Percentiles rank a stretch among this genome's conserved stretches.
phyloP scores from a whole-genome alignment of 2,113 vertebrate species.

The Heterotis niloticus region DNA sequence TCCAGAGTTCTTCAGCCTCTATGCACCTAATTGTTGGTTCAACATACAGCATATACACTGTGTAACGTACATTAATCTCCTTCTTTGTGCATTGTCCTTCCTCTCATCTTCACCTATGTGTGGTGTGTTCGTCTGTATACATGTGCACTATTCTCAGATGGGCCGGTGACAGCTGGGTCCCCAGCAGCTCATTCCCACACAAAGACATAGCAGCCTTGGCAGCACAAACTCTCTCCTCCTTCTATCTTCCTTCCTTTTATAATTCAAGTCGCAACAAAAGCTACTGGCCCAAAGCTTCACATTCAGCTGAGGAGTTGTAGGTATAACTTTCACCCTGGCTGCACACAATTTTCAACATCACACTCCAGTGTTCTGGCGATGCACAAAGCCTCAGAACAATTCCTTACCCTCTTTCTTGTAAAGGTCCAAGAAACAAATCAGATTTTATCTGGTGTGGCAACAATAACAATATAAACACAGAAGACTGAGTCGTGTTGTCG shows the following conservation, averaged over 20 bases:
- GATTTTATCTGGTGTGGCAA: too few relatives aligned
- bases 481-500: too few relatives aligned
- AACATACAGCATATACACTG: too few relatives aligned
- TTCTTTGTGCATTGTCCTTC: not conserved
- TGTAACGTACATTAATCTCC: too few relatives aligned
- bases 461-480: too few relatives aligned
- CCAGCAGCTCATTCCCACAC: not conserved
- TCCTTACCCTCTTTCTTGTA: too few relatives aligned
- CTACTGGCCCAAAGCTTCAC: not conserved
- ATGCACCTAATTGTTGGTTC: too few relatives aligned
- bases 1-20: too few relatives aligned
- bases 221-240: not conserved
- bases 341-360: not conserved
- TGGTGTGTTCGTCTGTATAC: not conserved
- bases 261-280: slow-evolving; percentile 13
- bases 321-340: not conserved
- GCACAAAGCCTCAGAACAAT: too few relatives aligned
- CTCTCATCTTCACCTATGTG: not conserved
- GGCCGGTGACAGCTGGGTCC: not conserved
- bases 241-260: not conserved
- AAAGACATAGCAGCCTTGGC: slow-evolving; percentile 6
- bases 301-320: not conserved
- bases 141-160: not conserved
- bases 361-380: not conserved
- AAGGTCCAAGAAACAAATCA: too few relatives aligned